A percentile compares a stretch with the other conserved stretches of the same genome.
Evolutionary conservation across 2,113 vertebrate species (phyloP).

Genomic region (Aptenodytes forsteri): DNA sequence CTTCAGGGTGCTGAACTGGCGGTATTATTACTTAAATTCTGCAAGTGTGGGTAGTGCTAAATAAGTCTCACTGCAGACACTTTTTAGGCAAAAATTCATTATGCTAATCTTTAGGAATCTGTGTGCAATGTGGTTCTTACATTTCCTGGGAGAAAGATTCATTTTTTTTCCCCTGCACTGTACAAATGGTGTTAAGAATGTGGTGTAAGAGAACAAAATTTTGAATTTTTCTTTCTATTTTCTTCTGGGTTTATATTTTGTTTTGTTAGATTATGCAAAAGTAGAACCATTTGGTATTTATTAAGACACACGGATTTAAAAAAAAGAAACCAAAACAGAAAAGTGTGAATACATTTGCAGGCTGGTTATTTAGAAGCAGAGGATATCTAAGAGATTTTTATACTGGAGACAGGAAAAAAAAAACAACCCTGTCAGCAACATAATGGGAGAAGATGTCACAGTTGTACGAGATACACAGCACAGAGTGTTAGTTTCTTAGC

Average conservation of each 20-base stretch:
- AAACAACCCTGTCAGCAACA: background rate
- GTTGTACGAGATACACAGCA: background rate
- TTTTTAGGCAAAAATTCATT: rapidly evolving
- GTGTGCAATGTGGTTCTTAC: background rate
- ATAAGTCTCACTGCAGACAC: background rate
- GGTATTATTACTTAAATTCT: background rate
- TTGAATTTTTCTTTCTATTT: background rate
- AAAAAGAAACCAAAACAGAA: no score
- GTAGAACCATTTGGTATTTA: background rate
- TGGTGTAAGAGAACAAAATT: background rate
- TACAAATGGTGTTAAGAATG: background rate
- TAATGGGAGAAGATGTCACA: background rate
- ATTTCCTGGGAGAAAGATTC: background rate
- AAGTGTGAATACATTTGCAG: background rate
- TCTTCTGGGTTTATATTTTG: background rate
- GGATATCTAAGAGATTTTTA: background rate
- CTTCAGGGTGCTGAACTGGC: background rate
- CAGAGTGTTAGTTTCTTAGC: background rate
- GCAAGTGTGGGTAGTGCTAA: background rate
- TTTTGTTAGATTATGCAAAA: background rate
- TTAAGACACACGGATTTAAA: background rate
- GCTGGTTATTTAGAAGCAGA: background rate
- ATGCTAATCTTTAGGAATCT: background rate
- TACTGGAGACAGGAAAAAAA: background rate
- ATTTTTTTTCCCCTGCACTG: rapidly evolving